Evolutionary conservation across 2,797 vertebrate species (phyloP).

Genomic region (Anguilla obscura): DNA sequence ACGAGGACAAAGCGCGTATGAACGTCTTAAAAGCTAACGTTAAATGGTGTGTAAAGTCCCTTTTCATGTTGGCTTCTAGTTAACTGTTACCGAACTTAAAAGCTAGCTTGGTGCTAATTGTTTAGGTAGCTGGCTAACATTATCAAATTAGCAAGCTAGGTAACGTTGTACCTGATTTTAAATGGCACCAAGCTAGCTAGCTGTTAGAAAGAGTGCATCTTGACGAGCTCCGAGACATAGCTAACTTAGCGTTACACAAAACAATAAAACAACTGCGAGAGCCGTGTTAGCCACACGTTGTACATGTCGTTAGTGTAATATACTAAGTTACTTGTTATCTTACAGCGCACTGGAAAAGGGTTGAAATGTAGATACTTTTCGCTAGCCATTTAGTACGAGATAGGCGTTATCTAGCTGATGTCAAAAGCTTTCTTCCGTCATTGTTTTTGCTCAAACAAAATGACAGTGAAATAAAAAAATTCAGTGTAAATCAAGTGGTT

Average conservation of each 20-base stretch:
- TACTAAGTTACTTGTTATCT: not conserved
- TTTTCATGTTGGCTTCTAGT: not conserved
- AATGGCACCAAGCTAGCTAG: not conserved
- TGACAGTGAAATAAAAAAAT: not conserved
- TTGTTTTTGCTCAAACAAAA: slow-evolving; percentile 5
- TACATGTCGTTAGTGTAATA: not conserved
- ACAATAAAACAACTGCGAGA: not conserved
- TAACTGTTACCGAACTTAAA: not conserved
- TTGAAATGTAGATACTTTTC: slow-evolving; percentile 15
- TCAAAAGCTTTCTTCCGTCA: not conserved
- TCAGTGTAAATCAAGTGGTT: not conserved
- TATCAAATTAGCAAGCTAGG: not conserved
- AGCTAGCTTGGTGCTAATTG: not conserved
- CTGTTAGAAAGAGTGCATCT: not conserved
- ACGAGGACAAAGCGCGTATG: slow-evolving; percentile 4
- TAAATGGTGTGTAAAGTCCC: not conserved
- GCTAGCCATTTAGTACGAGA: not conserved
- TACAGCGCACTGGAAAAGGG: not conserved
- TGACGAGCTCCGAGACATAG: not conserved
- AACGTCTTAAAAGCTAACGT: not conserved
- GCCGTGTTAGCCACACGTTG: not conserved
- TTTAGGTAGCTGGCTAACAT: not conserved
- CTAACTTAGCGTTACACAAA: not conserved
- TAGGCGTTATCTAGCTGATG: slow-evolving; percentile 24
- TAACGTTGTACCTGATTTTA: not conserved